phyloP scores from a whole-genome alignment of 1,140 invertebrate genomes.

The Leguminivora glycinivorella region DNA sequence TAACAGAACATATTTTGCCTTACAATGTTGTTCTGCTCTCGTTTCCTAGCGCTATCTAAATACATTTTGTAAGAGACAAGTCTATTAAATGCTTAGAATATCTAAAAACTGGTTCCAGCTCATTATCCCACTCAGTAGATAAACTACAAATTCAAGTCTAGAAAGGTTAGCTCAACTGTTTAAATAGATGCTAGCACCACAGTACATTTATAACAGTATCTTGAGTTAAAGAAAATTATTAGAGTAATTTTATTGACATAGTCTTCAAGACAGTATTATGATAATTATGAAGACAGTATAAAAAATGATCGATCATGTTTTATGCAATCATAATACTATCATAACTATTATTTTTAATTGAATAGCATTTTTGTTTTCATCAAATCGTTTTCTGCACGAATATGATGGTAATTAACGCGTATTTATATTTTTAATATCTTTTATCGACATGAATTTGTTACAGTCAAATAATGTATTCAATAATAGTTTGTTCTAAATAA shows the following conservation, averaged over 20 bases:
- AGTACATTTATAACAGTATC: neutral
- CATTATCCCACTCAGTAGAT: slow-evolving; percentile 1
- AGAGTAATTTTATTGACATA: too few species aligned
- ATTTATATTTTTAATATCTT: neutral
- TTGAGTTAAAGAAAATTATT: neutral
- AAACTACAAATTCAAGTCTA: neutral
- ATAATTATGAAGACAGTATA: too few species aligned
- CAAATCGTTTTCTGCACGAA: neutral
- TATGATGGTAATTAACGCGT: neutral
- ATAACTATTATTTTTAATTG: too few species aligned
- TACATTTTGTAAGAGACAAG: neutral
- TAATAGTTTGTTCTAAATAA: too few species aligned
- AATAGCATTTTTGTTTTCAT: neutral
- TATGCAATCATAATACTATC: too few species aligned
- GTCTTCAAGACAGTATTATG: too few species aligned
- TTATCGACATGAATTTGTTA: neutral
- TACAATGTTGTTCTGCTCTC: neutral
- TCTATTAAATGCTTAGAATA: slow-evolving; percentile 3
- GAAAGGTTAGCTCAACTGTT: slow-evolving; percentile 7
- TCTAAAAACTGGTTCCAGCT: slow-evolving; percentile 12
- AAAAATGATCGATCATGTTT: too few species aligned
- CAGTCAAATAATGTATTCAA: neutral
- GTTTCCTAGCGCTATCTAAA: neutral
- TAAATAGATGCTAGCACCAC: neutral
- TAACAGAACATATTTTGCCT: too few species aligned